Base-by-base conservation (phyloP, 2,797 vertebrate genomes). In the Halcyon leucocephala region DNA sequence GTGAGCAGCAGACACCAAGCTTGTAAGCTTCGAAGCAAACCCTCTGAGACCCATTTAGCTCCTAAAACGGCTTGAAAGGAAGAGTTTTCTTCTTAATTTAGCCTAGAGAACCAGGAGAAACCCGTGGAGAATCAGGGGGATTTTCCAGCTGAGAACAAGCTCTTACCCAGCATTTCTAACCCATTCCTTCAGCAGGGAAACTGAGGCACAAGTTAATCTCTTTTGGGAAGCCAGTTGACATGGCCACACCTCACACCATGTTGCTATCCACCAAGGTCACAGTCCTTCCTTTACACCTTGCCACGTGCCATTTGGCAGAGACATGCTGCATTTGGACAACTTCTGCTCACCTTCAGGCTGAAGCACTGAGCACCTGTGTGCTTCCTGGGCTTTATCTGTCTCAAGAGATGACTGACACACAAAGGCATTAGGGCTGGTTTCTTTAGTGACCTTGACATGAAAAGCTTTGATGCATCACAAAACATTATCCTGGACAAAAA, bases 181-280 rank as follows among this genome's bases (percentile, higher is more conserved):
- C 17, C 61, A n/a, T 22, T 46, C 33, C 33, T 58, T 64, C 3
- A 2, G 13, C 2, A 48, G 39, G 57, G 62, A 81, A 85, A 76
- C 64, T 5, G 39, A 85, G 33, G 39, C 33, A n/a, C 22, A 11
- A 52, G 33, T n/a, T 54, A 55, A 11, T 8, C 44, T 71, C 65
- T 82, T 51, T 54, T 29, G 16, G 7, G 28, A 35, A 72, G 52
- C 33, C 9, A 2, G 12, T 12, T 42, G 28, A 0, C 2, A 72
- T 3, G n/a, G n/a, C 41, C 35, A 49, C 14, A 16, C 24, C 14
- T 16, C 25, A 31, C 33, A 61, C 28, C 0, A 0, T 2, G 13
- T 16, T 67, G 26, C 35, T 25, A 55, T 24, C 14, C 24, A 44
- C 61, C 28, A 33, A 31, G 54, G 28, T 33, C n/a, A 13, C 0